Evolutionary conservation across 1,140 invertebrate genomes (phyloP).

Genomic region (Neodiprion pinetum): DNA sequence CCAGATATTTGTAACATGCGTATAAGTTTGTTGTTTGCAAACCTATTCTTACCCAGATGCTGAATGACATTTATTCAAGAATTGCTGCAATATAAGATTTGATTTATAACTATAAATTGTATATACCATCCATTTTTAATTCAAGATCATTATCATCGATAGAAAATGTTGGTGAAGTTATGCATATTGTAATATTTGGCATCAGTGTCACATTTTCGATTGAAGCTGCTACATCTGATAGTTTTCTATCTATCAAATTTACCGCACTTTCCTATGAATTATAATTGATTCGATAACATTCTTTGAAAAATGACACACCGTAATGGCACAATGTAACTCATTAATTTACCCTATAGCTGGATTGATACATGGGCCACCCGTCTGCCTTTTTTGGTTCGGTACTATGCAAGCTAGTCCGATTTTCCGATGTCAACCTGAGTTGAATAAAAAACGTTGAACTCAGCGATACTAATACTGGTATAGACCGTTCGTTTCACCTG

Average conservation of each 20-base stretch:
- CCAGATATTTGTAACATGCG: not conserved
- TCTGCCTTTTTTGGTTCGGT: conserved; percentile 19
- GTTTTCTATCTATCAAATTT: not conserved
- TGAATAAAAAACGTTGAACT: not conserved
- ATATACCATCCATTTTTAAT: conserved; percentile 54
- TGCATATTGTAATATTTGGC: conserved; percentile 38
- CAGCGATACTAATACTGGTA: conserved; percentile 14
- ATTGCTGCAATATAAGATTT: no score
- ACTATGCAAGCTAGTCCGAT: not conserved
- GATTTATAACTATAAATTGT: conserved; percentile 13
- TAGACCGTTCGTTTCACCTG: conserved; percentile 41
- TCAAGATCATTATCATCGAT: conserved; percentile 49
- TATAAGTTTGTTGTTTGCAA: no score
- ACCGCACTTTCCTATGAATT: not conserved
- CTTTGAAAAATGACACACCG: not conserved
- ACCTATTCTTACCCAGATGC: no score
- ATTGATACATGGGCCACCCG: conserved; percentile 52
- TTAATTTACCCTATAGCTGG: conserved; percentile 44
- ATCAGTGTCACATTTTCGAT: not conserved
- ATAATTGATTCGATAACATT: not conserved
- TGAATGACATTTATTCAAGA: no score
- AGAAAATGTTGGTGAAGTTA: conserved; percentile 37
- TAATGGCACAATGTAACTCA: not conserved
- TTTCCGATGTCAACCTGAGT: not conserved
- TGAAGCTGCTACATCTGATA: not conserved